Evolutionary conservation across 2,888 invertebrate genomes (phyloP), one percentile per base, ranked within the genome.

Genomic region (Thera britannica): DNA sequence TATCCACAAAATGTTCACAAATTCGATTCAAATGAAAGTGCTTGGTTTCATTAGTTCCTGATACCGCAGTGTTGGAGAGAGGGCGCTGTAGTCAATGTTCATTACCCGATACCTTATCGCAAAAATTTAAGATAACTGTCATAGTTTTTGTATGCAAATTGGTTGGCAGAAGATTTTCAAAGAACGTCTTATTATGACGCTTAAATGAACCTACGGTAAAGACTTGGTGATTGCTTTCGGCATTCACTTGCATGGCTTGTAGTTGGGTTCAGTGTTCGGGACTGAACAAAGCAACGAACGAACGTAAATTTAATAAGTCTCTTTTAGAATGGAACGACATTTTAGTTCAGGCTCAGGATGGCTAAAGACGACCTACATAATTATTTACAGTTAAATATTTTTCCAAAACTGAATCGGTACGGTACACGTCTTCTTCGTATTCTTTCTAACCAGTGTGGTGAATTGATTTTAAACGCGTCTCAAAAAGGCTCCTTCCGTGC

Each of bases 101-200:
- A 71, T 76, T 74, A 74, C 62, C 70, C 67, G 76, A 75, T 74
- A 74, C 63, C 70, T 67, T 77, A 75, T 75, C 77, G 70, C 72
- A 75, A 80, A 78, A 80, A 80, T 78, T 79, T 75, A 77, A 76
- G 80, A 77, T 80, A 79, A 55, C 38, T 55, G 6, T 80, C 79
- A 79, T 76, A 70, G 75, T 74, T 81, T 84, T 80, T 73, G 78
- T 78, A 87, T 87, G 87, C 81, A 81, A 87, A 87, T 86, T 77
- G 74, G 51, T 7, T 68, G 2, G 34, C 54, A 46, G 38, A 23
- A 54, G 35, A 9, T 46, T 46, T 54, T 6, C 23, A 49, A 46
- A 11, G 62, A 67, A 67, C 63, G 71, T 72, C 68, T 70, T 62
- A 70, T 66, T 68, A 65, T 68, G 68, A 72, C 67, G 65, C 44